Evolutionary conservation across 1,140 invertebrate genomes (phyloP).

Genomic region (Nephotettix cincticeps): DNA sequence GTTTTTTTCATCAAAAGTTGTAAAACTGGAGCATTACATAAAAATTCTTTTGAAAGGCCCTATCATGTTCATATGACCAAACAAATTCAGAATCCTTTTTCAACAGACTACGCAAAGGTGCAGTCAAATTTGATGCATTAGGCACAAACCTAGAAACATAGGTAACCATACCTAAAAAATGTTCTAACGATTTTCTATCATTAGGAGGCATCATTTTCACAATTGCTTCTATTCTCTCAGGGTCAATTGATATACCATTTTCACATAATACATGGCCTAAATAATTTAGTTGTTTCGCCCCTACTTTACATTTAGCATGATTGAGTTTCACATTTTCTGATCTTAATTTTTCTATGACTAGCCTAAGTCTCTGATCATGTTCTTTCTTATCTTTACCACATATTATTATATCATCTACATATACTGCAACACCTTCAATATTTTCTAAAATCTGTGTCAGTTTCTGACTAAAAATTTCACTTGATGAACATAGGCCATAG

Average conservation of each 20-base stretch:
- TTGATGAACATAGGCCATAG: neutral
- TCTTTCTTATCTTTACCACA: neutral
- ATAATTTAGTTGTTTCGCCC: neutral
- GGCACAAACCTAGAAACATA: slow-evolving; percentile 1
- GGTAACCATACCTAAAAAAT: neutral
- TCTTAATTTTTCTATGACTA: slow-evolving; percentile 10
- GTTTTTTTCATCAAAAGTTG: slow-evolving; percentile 5
- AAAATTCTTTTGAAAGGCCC: neutral
- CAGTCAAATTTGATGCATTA: slow-evolving; percentile 3
- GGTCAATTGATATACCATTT: slow-evolving; percentile 8
- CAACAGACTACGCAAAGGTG: neutral
- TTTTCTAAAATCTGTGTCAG: slow-evolving; percentile 10
- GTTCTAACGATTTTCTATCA: neutral
- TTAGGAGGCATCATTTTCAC: neutral
- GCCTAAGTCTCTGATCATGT: neutral
- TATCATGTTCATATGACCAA: slow-evolving; percentile 1
- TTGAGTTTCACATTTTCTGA: neutral
- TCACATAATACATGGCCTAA: neutral
- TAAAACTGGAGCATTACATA: neutral
- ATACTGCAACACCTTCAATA: neutral
- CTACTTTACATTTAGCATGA: slow-evolving; percentile 2
- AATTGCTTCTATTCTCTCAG: neutral
- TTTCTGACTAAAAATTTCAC: slow-evolving; percentile 4
- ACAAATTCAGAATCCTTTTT: neutral
- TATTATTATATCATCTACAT: neutral